Conservation (phyloP, 2,888 invertebrate genomes). For the Mythimna loreyi region DNA sequence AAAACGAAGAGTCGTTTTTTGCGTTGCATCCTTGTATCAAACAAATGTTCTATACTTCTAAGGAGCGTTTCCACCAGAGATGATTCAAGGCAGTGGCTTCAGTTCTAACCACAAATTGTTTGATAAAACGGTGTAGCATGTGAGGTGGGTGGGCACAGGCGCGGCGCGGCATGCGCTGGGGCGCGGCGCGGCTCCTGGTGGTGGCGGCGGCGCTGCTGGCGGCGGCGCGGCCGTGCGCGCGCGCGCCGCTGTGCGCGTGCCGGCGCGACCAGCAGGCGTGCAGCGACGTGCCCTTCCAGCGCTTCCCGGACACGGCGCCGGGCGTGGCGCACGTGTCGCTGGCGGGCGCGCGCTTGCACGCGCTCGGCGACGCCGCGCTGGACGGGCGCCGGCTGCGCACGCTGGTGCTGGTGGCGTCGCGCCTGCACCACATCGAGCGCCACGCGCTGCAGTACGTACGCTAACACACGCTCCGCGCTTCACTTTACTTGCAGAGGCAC, state of each 20-base stretch:
- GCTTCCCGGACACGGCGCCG: slow-evolving; percentile 74
- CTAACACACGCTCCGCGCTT: background rate
- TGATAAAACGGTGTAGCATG: slow-evolving; percentile 8
- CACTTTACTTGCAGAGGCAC: background rate
- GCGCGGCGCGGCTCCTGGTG: slow-evolving; percentile 38
- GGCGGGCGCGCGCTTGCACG: slow-evolving; percentile 91
- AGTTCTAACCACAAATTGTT: background rate
- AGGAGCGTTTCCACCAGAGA: background rate
- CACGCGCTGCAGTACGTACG: slow-evolving; percentile 92
- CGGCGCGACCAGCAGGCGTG: slow-evolving; percentile 79
- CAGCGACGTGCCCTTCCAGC: slow-evolving; percentile 77
- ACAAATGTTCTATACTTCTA: too few species aligned
- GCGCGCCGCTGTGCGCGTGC: slow-evolving; percentile 70
- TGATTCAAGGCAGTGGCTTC: too few species aligned
- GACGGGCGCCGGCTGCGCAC: slow-evolving; percentile 94
- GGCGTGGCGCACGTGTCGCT: slow-evolving; percentile 93
- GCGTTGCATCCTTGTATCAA: too few species aligned
- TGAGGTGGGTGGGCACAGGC: background rate
- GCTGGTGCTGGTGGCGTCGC: slow-evolving; percentile 94
- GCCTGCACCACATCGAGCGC: slow-evolving; percentile 93
- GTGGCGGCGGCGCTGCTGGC: slow-evolving; percentile 41
- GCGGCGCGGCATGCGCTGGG: slow-evolving; percentile 18
- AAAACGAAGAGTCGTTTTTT: too few species aligned
- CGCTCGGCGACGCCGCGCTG: slow-evolving; percentile 94
- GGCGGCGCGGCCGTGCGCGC: slow-evolving; percentile 47